A percentile compares a stretch with the other conserved stretches of the same genome.
These are phyloP conservation scores for Stenichneumon culpator DNA, from an alignment of 2,888 invertebrate genomes.

Conservation along the genomic window DNA sequence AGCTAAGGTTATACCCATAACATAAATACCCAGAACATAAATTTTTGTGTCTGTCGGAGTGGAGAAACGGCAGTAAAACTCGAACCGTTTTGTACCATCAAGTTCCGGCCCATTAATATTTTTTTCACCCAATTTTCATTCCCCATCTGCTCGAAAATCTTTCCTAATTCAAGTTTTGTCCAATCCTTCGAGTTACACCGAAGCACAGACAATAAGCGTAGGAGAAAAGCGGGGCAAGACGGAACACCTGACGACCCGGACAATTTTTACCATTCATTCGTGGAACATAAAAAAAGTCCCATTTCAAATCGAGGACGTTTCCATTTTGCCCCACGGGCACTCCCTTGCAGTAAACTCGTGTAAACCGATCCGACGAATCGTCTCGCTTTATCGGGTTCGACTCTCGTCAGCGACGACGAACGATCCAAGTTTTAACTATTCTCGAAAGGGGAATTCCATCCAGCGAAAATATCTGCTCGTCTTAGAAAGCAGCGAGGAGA, in stretches of 20 bases:
- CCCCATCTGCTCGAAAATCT: not conserved
- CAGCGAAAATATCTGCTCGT: conserved; percentile 75
- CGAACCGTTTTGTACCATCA: conserved; percentile 79
- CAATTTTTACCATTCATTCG: not conserved
- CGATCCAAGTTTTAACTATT: conserved; percentile 82
- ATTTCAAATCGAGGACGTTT: not conserved
- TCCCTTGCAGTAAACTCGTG: conserved; percentile 34
- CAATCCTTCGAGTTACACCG: conserved; percentile 27
- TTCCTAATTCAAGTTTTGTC: conserved; percentile 22
- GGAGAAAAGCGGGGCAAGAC: not conserved
- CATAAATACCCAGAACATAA: conserved; percentile 71
- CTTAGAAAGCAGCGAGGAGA: conserved; percentile 41
- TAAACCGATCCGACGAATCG: conserved; percentile 55
- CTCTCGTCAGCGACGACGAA: conserved; percentile 76
- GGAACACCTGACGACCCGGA: not conserved
- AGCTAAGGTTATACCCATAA: conserved; percentile 36
- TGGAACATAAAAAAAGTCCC: not conserved
- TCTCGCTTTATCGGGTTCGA: conserved; percentile 74
- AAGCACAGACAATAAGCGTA: conserved; percentile 21
- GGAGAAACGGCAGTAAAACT: conserved; percentile 19
- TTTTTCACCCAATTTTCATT: conserved; percentile 48
- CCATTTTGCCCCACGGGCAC: not conserved
- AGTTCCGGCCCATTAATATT: conserved; percentile 69
- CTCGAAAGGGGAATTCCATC: conserved; percentile 77
- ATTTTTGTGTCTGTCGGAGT: conserved; percentile 75